These are phyloP conservation scores for Drosophila mojavensis DNA, from an alignment of 1,140 invertebrate species.

Conservation along the genomic window DNA sequence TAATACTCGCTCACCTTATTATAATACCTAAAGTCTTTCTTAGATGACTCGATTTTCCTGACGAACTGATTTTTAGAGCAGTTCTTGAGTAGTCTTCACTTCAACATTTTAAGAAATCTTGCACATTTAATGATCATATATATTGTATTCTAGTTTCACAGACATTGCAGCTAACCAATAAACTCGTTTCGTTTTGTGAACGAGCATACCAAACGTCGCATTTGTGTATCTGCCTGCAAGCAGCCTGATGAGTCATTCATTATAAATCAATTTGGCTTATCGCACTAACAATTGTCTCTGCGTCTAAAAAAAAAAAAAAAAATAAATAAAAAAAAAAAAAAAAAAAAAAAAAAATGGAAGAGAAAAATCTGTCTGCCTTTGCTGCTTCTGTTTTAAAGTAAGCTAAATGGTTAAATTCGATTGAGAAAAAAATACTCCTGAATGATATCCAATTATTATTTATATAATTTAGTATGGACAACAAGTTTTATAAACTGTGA, in stretches of 20 bases:
- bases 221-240: constrained; percentile 47
- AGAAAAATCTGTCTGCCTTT: constrained; percentile 51
- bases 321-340: neutral
- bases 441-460: constrained; percentile 16
- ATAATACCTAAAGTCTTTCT: no score
- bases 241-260: constrained; percentile 65
- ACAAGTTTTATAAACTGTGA: neutral
- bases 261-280: constrained; percentile 81
- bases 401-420: constrained; percentile 32
- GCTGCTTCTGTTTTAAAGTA: constrained; percentile 14
- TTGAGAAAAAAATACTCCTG: constrained; percentile 20
- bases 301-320: constrained; percentile 4
- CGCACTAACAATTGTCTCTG: constrained; percentile 50
- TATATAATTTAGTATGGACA: constrained; percentile 5
- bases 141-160: no score
- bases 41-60: no score
- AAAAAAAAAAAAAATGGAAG: neutral
- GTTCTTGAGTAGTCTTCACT: no score
- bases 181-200: neutral
- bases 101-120: no score
- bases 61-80: no score
- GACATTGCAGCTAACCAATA: neutral
- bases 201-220: constrained; percentile 38
- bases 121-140: no score
- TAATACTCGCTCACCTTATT: no score